A percentile compares a stretch with the other conserved stretches of the same genome.
These are phyloP conservation scores for Amphilophus citrinellus DNA, from an alignment of 2,113 vertebrate species.

Conservation along the genomic window DNA sequence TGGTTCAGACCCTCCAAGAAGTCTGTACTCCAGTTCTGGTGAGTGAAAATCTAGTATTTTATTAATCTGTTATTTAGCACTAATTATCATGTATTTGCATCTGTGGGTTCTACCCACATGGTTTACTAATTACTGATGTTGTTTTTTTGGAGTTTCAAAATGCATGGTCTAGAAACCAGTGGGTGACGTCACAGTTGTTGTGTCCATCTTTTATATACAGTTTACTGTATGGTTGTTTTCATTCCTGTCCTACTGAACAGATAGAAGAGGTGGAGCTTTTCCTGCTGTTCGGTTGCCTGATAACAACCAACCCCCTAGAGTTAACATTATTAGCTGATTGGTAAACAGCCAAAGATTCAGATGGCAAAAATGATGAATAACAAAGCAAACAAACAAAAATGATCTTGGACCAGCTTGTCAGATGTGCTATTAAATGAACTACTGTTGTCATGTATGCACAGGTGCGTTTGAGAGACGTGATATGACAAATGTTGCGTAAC, in stretches of 20 bases:
- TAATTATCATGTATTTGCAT: background rate
- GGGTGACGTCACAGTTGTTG: background rate
- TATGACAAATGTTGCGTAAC: background rate
- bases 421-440: background rate
- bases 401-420: background rate
- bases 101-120: background rate
- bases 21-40: background rate
- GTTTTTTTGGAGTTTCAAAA: background rate
- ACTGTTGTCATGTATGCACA: background rate
- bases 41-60: background rate
- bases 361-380: background rate
- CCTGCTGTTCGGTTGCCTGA: background rate
- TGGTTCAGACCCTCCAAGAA: background rate
- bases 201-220: constrained; percentile 11
- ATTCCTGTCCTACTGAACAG: too few relatives aligned
- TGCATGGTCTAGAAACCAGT: background rate
- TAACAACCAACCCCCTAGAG: background rate
- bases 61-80: background rate
- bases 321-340: background rate
- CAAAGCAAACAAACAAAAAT: background rate
- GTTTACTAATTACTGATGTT: background rate
- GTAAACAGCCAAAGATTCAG: background rate
- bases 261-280: too few relatives aligned
- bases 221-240: background rate
- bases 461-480: background rate